A percentile compares a stretch with the other conserved stretches of the same genome.
These are phyloP conservation scores for Dallia pectoralis DNA, from an alignment of 2,797 vertebrate species.

Conservation along the genomic window DNA sequence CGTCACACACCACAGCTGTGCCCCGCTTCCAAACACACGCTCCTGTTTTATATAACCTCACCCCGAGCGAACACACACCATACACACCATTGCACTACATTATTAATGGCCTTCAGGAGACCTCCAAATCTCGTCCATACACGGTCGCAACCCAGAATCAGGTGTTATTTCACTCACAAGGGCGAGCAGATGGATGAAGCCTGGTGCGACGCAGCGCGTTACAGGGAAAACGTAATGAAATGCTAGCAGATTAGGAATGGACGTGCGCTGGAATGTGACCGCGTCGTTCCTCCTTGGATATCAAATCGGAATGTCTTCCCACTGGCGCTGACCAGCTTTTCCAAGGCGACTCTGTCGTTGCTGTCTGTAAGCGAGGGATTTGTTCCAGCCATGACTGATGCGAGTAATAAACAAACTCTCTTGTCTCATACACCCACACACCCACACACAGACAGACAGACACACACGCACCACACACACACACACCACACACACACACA, in stretches of 20 bases:
- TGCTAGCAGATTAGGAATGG: constrained; percentile 14
- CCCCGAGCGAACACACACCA: not conserved
- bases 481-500: not conserved
- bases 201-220: no score
- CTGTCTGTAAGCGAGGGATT: constrained; percentile 25
- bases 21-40: constrained; percentile 16
- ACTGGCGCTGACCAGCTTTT: constrained; percentile 22
- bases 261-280: not conserved
- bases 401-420: constrained; percentile 16
- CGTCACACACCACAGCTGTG: constrained; percentile 30
- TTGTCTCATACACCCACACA: not conserved
- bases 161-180: not conserved
- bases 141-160: not conserved
- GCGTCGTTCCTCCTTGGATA: not conserved
- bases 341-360: constrained; percentile 28
- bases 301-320: constrained; percentile 8
- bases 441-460: not conserved
- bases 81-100: constrained; percentile 36
- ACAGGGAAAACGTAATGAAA: not conserved
- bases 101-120: constrained; percentile 56
- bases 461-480: not conserved
- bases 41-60: constrained; percentile 21
- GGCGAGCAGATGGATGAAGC: not conserved
- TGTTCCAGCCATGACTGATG: constrained; percentile 27
- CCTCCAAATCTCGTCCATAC: constrained; percentile 24